Evolutionary conservation across 2,797 vertebrate genomes (phyloP), one percentile per base, ranked within the genome.

Genomic region (Decapterus maruadsi): DNA sequence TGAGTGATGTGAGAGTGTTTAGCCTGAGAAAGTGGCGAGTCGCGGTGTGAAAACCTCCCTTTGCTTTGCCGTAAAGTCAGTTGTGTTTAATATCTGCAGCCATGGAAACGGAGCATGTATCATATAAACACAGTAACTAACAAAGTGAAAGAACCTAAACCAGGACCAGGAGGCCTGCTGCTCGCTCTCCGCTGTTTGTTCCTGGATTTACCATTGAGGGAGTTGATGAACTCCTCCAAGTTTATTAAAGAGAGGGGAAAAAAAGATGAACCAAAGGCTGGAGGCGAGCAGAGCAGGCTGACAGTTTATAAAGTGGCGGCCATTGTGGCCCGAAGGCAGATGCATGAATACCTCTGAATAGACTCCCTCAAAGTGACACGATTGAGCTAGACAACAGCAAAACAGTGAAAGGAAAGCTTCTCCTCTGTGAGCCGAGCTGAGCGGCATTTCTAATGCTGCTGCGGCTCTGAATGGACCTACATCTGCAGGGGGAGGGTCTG

Each of bases 171-270:
- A 91, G 84, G 91, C 89, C 93, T 84, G 92, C 2, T 42, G 91
- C 89, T 93, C 83, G 92, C 2, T 42, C 40, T 95, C 95, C 95
- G 93, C 95, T 96, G 92, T 94, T 95, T 90, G 86, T 83, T 88
- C 93, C 91, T 93, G 93, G 93, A 90, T 96, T 95, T 95, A 91
- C 95, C 92, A 96, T 96, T 97, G 95, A 96, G 93, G 89, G 92
- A 95, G 95, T 96, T 98, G 96, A 98, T 99, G 96, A 98, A 98
- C 97, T 99, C 96, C 95, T 96, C 96, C 95, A 96, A 97, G 97
- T 98, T 97, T 97, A 97, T 97, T 98, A 97, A 97, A 97, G 95
- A 94, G 84, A 94, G 89, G 85, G 85, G 40, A 42, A 90, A 95
- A 96, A 97, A 97, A 98, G 97, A 95, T 91, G 88, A 86, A 91